Evolutionary conservation across 2,797 vertebrate genomes (phyloP).

Genomic region (Schizothorax lantsangensis): DNA sequence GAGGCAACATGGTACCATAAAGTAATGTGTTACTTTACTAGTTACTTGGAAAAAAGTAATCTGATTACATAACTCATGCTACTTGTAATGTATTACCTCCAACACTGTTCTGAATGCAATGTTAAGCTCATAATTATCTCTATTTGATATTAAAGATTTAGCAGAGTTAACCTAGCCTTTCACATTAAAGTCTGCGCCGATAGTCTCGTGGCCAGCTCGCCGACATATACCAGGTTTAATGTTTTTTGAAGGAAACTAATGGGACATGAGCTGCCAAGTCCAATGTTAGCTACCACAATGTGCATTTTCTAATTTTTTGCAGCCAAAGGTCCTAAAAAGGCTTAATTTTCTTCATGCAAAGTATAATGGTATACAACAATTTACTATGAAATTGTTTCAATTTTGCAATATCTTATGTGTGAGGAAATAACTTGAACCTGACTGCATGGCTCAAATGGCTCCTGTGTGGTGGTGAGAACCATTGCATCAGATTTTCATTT

Average conservation of each 20-base stretch:
- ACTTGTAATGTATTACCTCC: background rate
- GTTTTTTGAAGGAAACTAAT: background rate
- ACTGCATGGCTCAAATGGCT: background rate
- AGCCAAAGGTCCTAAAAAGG: background rate
- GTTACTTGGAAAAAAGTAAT: background rate
- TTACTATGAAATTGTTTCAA: background rate
- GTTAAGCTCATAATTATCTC: too few species aligned
- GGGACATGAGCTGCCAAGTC: background rate
- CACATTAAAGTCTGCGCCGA: too few species aligned
- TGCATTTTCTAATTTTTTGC: background rate
- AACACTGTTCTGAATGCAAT: background rate
- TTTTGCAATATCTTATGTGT: background rate
- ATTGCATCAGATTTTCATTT: conserved; percentile 1
- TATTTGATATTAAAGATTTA: too few species aligned
- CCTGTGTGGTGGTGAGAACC: background rate
- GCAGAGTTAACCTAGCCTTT: background rate
- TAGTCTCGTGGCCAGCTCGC: too few species aligned
- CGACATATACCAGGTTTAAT: background rate
- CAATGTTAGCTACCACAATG: background rate
- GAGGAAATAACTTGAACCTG: background rate
- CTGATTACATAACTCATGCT: background rate
- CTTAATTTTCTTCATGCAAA: background rate
- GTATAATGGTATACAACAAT: background rate
- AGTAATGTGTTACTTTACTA: background rate
- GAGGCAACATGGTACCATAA: background rate